A percentile compares a stretch with the other conserved stretches of the same genome.
Conservation (phyloP, 1,140 invertebrate species). For the Zaprionus tsacasi region DNA sequence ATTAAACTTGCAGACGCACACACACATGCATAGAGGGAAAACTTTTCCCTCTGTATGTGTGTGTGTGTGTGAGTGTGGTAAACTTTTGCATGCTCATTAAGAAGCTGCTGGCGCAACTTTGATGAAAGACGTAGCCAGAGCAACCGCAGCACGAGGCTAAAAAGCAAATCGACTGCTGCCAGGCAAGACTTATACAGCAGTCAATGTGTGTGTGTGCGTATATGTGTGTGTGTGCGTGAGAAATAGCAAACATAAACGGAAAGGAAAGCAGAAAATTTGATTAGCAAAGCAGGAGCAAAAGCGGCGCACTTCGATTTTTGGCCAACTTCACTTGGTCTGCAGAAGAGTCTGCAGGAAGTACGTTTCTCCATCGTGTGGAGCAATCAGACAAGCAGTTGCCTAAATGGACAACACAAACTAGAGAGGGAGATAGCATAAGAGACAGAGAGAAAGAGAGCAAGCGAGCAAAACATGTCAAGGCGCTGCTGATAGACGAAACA, state of each 20-base stretch:
- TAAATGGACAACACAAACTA: conserved; percentile 77
- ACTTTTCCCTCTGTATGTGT: conserved; percentile 44
- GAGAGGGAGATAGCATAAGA: not conserved
- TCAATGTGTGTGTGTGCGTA: conserved; percentile 1
- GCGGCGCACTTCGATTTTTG: conserved; percentile 43
- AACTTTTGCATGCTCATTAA: conserved; percentile 81
- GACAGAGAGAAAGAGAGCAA: conserved; percentile 3
- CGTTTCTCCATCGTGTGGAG: conserved; percentile 18
- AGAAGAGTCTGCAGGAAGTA: conserved; percentile 20
- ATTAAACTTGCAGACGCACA: conserved; percentile 70
- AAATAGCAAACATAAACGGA: conserved; percentile 66
- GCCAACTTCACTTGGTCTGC: conserved; percentile 18
- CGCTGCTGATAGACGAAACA: conserved; percentile 67
- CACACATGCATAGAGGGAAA: conserved; percentile 31
- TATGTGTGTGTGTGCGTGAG: conserved; percentile 11
- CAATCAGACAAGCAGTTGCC: conserved; percentile 67
- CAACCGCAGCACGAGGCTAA: conserved; percentile 39
- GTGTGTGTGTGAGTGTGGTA: conserved; percentile 46
- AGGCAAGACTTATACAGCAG: conserved; percentile 67
- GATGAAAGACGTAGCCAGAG: conserved; percentile 64
- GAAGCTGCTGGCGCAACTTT: conserved; percentile 58
- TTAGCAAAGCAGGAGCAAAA: conserved; percentile 55
- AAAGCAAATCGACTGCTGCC: conserved; percentile 36
- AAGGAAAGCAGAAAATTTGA: conserved; percentile 59
- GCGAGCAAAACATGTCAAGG: conserved; percentile 65